Base-by-base conservation (phyloP, 2,113 vertebrate genomes). In the Rhinopithecus roxellana region DNA sequence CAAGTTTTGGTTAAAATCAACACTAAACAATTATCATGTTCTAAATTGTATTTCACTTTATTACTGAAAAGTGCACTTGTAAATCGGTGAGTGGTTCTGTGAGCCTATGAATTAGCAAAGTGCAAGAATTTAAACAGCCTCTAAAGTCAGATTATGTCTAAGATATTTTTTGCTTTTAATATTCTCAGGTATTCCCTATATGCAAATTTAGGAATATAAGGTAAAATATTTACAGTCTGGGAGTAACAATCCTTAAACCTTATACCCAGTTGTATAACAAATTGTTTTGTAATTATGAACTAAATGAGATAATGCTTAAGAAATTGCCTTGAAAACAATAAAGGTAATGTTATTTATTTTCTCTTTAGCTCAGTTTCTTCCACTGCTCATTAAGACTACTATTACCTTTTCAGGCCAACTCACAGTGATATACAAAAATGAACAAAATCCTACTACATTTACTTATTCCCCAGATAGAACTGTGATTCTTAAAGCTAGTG, bases 201-300 rank as follows among this genome's bases (percentile, higher is more conserved):
- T 74, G 45, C 67, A 94, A 92, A 95, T 81, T 95, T 50, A 92
- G 84, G 85, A 78, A 40, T 92, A 85, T 64, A 70, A 94, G 59
- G 52, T 70, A 94, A 97, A 94, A 92, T 88, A 81, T 67, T 78
- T 64, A 95, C 18, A 85, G 35, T 57, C 27, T 70, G 67, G 32
- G 45, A 92, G 25, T 57, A 77, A 59, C 25, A 90, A 74, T 95
- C 38, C 18, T 84, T 96, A 94, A 92, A 64, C 93, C 70, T 93
- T 86, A 93, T 2, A 93, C 83, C 75, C 80, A 92, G 35, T 50
- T 93, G 40, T 52, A 93, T 92, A 97, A 86, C 90, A 93, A 98
- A 92, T 52, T 96, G 84, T 87, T 97, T 95, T 85, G 20, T 97
- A 94, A 95, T 96, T 93, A 90, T 84, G 57, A 97, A 88, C 80